Conservation (phyloP, 2,113 vertebrate genomes). For the Anthoscopus minutus region DNA sequence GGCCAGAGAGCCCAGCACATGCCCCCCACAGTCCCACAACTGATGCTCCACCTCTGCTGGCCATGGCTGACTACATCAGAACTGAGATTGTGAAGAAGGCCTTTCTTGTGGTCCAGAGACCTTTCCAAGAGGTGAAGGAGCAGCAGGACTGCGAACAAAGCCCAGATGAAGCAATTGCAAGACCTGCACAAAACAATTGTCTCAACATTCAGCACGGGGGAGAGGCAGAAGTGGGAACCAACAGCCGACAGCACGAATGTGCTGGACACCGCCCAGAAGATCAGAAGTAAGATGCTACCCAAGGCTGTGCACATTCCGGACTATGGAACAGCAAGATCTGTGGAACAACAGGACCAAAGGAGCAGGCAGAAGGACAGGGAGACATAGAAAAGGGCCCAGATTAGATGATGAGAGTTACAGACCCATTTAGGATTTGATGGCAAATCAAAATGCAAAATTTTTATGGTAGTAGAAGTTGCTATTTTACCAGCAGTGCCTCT, state of each 20-base stretch:
- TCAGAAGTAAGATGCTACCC: fast-evolving
- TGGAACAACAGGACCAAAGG: background rate
- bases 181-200: too few species aligned
- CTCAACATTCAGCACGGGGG: too few species aligned
- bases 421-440: background rate
- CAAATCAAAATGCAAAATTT: background rate
- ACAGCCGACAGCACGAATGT: fast-evolving
- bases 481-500: background rate
- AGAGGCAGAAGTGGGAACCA: background rate
- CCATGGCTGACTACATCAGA: background rate
- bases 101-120: background rate
- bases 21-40: too few species aligned
- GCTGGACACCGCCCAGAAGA: background rate
- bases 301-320: background rate
- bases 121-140: background rate
- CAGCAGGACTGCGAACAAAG: background rate
- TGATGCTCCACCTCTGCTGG: background rate
- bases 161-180: background rate
- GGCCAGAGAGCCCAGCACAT: too few species aligned
- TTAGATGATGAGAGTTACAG: background rate
- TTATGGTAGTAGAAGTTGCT: background rate
- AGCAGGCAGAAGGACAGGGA: background rate
- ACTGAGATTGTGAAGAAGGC: background rate
- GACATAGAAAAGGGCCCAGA: background rate
- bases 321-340: background rate